Conservation (phyloP, 2,113 vertebrate species). For the Equus quagga region DNA sequence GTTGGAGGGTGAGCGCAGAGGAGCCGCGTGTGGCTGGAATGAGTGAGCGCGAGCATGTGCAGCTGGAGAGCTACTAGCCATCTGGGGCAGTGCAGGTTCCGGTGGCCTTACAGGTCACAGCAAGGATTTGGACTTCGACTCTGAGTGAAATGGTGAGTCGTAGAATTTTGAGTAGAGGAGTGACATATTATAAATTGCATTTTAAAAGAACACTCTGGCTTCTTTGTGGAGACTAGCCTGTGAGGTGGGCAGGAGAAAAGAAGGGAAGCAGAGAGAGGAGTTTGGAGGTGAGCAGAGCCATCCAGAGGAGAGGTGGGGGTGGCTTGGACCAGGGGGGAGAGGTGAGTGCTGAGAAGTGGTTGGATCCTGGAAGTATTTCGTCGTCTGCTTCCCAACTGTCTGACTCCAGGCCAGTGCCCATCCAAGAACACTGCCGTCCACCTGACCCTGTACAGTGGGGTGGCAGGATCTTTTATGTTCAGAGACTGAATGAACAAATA, state of each 20-base stretch:
- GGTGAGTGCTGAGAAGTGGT: background rate
- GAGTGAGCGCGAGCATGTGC: fast-evolving
- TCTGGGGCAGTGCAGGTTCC: no score
- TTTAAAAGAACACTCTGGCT: background rate
- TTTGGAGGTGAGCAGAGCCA: fast-evolving
- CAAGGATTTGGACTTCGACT: background rate
- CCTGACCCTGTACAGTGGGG: background rate
- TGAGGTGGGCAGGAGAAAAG: background rate
- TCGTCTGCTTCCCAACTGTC: background rate
- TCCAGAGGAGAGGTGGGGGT: background rate
- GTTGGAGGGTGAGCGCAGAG: background rate
- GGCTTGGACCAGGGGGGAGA: background rate
- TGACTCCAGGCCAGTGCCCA: background rate
- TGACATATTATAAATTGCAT: no score
- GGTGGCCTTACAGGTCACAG: fast-evolving
- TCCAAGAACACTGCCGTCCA: fast-evolving
- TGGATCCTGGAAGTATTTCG: background rate
- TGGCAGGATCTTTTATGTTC: background rate
- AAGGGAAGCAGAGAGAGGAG: background rate
- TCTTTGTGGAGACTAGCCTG: background rate
- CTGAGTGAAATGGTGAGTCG: background rate
- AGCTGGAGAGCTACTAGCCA: no score
- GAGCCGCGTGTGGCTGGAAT: no score
- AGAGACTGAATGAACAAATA: background rate
- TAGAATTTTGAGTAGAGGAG: background rate